Conservation (phyloP, 2,113 vertebrate species). For the Triplophysa dalaica region DNA sequence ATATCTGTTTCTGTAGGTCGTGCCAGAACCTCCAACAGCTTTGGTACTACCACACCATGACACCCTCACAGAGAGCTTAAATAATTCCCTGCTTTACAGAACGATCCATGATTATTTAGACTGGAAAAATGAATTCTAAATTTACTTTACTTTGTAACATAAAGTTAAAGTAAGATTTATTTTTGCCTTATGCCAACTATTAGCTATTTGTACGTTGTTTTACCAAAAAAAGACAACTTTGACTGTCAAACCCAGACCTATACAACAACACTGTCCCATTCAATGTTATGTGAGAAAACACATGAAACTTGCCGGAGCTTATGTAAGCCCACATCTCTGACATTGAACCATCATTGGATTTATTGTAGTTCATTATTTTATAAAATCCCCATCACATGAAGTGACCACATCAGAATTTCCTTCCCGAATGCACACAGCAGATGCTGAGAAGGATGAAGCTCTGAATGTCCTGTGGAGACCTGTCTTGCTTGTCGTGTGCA, state of each 20-base stretch:
- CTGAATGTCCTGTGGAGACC: constrained; percentile 1
- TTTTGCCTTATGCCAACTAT: too few relatives aligned
- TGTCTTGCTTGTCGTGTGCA: not conserved
- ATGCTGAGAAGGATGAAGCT: constrained; percentile 13
- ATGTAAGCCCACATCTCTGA: not conserved
- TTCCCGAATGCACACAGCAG: constrained; percentile 6
- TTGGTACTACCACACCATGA: not conserved
- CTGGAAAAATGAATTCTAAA: not conserved
- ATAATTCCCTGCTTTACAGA: not conserved
- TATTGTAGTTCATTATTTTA: not conserved
- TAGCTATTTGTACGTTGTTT: too few relatives aligned
- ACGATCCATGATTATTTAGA: not conserved
- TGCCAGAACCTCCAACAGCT: constrained; percentile 4
- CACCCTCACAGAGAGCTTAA: not conserved
- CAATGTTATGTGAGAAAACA: too few relatives aligned
- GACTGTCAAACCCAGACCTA: too few relatives aligned
- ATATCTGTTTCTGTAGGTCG: not conserved
- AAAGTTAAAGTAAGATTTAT: too few relatives aligned
- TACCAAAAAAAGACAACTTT: too few relatives aligned
- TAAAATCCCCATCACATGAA: not conserved
- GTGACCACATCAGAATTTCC: not conserved
- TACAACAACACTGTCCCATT: too few relatives aligned
- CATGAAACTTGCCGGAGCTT: too few relatives aligned
- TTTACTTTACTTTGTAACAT: too few relatives aligned
- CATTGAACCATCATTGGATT: not conserved